These are phyloP conservation scores for Rhagium mordax DNA, from an alignment of 2,888 invertebrate species.

Conservation along the genomic window DNA sequence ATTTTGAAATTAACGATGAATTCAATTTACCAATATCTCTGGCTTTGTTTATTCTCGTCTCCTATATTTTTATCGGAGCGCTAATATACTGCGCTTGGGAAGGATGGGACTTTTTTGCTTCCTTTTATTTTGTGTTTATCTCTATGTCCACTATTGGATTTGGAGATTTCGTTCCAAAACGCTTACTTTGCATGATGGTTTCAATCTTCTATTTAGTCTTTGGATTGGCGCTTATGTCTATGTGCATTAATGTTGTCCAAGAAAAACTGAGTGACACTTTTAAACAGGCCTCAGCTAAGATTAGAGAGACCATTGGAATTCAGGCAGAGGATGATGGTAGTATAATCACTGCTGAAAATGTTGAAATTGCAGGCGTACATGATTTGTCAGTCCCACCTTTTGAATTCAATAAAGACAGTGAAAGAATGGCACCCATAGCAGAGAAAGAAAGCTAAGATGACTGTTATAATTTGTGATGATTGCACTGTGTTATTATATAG, in stretches of 20 bases:
- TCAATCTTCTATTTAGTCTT: slow-evolving; percentile 94
- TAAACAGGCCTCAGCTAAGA: slow-evolving; percentile 85
- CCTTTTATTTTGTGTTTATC: slow-evolving; percentile 97
- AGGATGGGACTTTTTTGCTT: slow-evolving; percentile 90
- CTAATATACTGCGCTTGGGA: slow-evolving; percentile 85
- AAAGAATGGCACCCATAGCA: neutral
- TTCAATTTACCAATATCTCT: slow-evolving; percentile 95
- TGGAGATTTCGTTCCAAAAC: slow-evolving; percentile 89
- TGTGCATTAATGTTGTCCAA: slow-evolving; percentile 97
- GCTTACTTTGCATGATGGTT: slow-evolving; percentile 87
- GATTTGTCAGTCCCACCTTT: neutral
- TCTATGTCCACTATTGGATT: slow-evolving; percentile 97
- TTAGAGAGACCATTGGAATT: slow-evolving; percentile 87
- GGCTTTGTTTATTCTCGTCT: slow-evolving; percentile 85
- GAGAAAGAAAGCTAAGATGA: slow-evolving; percentile 7
- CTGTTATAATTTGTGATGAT: neutral
- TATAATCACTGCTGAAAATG: slow-evolving; percentile 49
- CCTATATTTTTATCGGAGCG: slow-evolving; percentile 93
- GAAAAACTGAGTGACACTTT: slow-evolving; percentile 85
- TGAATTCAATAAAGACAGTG: neutral
- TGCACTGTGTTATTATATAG: neutral
- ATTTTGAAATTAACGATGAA: slow-evolving; percentile 88
- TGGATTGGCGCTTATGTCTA: slow-evolving; percentile 94
- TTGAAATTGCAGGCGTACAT: slow-evolving; percentile 11
- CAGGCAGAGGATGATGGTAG: slow-evolving; percentile 79